Conservation (phyloP, 1,140 invertebrate species). For the Hyphantria cunea region DNA sequence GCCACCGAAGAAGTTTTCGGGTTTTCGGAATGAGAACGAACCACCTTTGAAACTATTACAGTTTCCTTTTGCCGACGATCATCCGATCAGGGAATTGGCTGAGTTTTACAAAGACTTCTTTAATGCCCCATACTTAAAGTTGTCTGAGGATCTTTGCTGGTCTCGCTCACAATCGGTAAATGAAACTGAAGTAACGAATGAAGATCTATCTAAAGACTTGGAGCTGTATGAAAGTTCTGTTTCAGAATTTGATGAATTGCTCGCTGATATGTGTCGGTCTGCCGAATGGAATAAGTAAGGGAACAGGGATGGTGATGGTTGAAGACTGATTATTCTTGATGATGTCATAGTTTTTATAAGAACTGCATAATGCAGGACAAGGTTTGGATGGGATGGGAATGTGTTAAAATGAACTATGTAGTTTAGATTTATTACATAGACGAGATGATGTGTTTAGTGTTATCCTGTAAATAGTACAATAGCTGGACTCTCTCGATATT, state of each 20-base stretch:
- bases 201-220: conserved; percentile 68
- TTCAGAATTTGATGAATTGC: conserved; percentile 69
- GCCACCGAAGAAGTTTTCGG: conserved; percentile 70
- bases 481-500: conserved; percentile 2
- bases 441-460: conserved; percentile 5
- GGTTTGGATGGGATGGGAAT: conserved; percentile 2
- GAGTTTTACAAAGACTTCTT: conserved; percentile 78
- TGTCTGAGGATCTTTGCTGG: conserved; percentile 41
- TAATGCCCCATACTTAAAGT: conserved; percentile 71
- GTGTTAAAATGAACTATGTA: conserved; percentile 13
- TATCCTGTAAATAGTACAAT: conserved; percentile 15
- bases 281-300: conserved; percentile 67
- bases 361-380: neutral
- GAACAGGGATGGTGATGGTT: conserved; percentile 38
- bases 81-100: conserved; percentile 71
- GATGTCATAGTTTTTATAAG: conserved; percentile 12
- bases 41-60: conserved; percentile 66
- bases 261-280: conserved; percentile 72
- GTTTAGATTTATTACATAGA: conserved; percentile 6
- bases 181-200: conserved; percentile 45
- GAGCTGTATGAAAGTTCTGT: conserved; percentile 66
- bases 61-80: conserved; percentile 71
- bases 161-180: conserved; percentile 43
- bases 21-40: conserved; percentile 65
- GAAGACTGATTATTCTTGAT: conserved; percentile 52